A percentile compares a stretch with the other conserved stretches of the same genome.
Evolutionary conservation across 1,140 invertebrate species (phyloP).

Genomic region (Protaetia brevitarsis): DNA sequence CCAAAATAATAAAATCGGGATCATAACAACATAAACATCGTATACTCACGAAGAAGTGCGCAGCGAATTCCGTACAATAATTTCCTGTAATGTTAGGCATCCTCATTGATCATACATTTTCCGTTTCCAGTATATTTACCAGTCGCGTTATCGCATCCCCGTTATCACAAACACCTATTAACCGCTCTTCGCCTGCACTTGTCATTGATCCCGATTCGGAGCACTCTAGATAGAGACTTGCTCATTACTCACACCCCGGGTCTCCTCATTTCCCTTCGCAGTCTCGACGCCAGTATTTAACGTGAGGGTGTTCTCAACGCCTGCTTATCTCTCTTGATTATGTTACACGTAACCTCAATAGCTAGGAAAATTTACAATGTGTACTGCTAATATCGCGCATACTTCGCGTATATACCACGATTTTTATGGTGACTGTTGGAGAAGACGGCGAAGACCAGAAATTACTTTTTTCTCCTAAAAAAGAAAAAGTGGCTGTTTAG

Average conservation of each 20-base stretch:
- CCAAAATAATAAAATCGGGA: too few species aligned
- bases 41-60: too few species aligned
- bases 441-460: too few species aligned
- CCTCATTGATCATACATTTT: slow-evolving; percentile 50
- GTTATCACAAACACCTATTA: slow-evolving; percentile 51
- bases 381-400: too few species aligned
- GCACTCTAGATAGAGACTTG: slow-evolving; percentile 46
- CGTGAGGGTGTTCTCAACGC: too few species aligned
- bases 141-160: slow-evolving; percentile 43
- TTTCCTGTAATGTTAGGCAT: slow-evolving; percentile 45
- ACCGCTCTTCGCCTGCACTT: slow-evolving; percentile 49
- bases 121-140: slow-evolving; percentile 49
- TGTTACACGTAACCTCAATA: slow-evolving; percentile 38
- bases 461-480: too few species aligned
- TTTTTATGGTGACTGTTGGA: too few species aligned
- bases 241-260: slow-evolving; percentile 47
- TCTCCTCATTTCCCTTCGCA: slow-evolving; percentile 34
- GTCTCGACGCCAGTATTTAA: slow-evolving; percentile 33
- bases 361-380: slow-evolving; percentile 24
- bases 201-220: slow-evolving; percentile 48
- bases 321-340: slow-evolving; percentile 44
- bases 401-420: too few species aligned
- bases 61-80: too few species aligned
- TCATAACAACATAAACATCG: too few species aligned
- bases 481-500: too few species aligned